Percentiles rank a stretch among this genome's conserved stretches.
phyloP scores from a whole-genome alignment of 1,140 invertebrate genomes.

The Cherax quadricarinatus region DNA sequence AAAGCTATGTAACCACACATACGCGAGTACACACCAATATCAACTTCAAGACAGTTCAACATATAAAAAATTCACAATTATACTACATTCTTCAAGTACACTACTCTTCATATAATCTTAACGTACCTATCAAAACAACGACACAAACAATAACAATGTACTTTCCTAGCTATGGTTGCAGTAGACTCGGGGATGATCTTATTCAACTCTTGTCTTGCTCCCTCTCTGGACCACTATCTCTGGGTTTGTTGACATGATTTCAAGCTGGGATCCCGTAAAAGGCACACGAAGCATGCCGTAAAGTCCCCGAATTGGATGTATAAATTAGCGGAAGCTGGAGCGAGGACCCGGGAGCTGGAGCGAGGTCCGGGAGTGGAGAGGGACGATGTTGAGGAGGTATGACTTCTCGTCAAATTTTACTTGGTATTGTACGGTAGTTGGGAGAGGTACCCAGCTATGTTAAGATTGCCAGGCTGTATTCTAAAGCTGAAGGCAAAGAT shows the following conservation, averaged over 20 bases:
- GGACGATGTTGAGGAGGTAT: neutral
- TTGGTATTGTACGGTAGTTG: neutral
- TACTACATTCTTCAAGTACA: no score
- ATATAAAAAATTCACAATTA: no score
- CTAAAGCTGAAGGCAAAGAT: neutral
- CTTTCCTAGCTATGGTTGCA: no score
- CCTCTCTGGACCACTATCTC: neutral
- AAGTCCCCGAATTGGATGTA: constrained; percentile 20
- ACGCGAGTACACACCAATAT: no score
- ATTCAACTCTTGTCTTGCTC: no score
- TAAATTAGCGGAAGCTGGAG: neutral
- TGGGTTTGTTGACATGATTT: constrained; percentile 8
- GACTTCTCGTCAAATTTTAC: neutral
- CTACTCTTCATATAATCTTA: no score
- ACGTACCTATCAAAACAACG: neutral
- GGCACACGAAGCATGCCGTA: constrained; percentile 7
- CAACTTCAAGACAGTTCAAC: no score
- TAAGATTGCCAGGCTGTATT: neutral
- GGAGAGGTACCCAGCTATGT: neutral
- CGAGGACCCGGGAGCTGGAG: neutral
- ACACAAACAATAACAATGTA: no score
- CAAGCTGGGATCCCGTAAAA: constrained; percentile 4
- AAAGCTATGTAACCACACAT: no score
- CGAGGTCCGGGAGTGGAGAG: neutral
- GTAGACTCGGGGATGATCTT: no score